Conservation (phyloP, 2,888 invertebrate genomes). For the Antheraea assamensis region DNA sequence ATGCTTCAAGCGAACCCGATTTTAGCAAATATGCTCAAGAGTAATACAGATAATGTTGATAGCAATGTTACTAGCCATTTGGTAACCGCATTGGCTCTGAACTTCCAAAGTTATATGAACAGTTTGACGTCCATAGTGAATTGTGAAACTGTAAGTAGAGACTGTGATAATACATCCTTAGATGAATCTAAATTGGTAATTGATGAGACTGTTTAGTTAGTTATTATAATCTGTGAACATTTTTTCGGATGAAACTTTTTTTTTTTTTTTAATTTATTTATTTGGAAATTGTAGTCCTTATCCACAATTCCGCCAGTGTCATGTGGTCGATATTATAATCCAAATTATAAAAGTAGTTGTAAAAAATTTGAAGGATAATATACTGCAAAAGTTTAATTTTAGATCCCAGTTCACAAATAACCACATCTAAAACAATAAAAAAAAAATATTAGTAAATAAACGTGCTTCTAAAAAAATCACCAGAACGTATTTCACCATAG, state of each 20-base stretch:
- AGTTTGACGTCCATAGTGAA: slow-evolving; percentile 46
- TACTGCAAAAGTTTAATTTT: too few relatives aligned
- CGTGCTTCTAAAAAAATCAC: too few relatives aligned
- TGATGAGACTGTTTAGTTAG: slow-evolving; percentile 31
- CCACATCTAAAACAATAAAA: too few relatives aligned
- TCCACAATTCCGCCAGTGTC: too few relatives aligned
- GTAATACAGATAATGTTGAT: slow-evolving; percentile 37
- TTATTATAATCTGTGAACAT: background rate
- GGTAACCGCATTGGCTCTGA: slow-evolving; percentile 57
- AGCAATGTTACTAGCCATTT: slow-evolving; percentile 39
- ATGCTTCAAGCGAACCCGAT: slow-evolving; percentile 69
- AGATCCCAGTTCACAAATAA: too few relatives aligned
- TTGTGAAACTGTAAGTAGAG: slow-evolving; percentile 16
- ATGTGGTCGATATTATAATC: too few relatives aligned
- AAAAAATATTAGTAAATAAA: too few relatives aligned
- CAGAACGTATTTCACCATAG: too few relatives aligned
- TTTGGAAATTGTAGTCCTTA: too few relatives aligned
- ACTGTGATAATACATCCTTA: slow-evolving; percentile 16
- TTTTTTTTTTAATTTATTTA: too few relatives aligned
- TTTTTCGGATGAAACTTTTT: background rate
- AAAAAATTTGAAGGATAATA: too few relatives aligned
- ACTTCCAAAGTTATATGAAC: slow-evolving; percentile 63
- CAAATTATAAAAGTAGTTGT: too few relatives aligned
- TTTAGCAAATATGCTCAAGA: slow-evolving; percentile 62
- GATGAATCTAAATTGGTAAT: slow-evolving; percentile 38